phyloP scores from a whole-genome alignment of 2,797 vertebrate species.

The Clangula hyemalis region DNA sequence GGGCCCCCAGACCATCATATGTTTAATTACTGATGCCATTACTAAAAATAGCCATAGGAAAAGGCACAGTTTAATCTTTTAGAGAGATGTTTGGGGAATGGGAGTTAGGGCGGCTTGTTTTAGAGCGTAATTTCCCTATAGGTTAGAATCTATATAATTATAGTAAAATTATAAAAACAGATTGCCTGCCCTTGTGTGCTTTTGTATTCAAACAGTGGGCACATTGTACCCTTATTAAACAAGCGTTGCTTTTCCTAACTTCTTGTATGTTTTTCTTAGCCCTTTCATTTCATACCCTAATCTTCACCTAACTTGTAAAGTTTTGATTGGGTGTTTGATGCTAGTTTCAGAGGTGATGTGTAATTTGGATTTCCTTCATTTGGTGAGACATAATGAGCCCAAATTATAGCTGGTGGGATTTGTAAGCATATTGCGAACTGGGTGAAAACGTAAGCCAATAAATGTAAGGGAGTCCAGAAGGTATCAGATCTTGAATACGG shows the following conservation, averaged over 20 bases:
- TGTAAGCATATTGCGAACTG: background rate
- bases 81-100: constrained; percentile 23
- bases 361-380: constrained; percentile 64
- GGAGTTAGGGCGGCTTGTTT: background rate
- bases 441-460: background rate
- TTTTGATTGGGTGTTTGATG: constrained; percentile 60
- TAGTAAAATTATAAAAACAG: constrained; percentile 53
- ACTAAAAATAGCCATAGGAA: constrained; percentile 49
- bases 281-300: background rate
- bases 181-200: constrained; percentile 33
- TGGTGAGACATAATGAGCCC: background rate
- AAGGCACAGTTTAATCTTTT: constrained; percentile 39
- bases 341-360: constrained; percentile 56
- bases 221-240: constrained; percentile 31
- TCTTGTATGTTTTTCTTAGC: constrained; percentile 56
- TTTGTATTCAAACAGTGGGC: constrained; percentile 55
- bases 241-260: background rate
- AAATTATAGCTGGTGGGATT: constrained; percentile 6
- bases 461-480: background rate
- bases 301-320: constrained; percentile 62
- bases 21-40: constrained; percentile 65
- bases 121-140: constrained; percentile 56
- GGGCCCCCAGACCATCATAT: background rate
- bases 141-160: constrained; percentile 49
- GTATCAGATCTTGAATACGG: background rate